phyloP scores from a whole-genome alignment of 2,113 vertebrate genomes.

The Gymnobelideus leadbeateri region DNA sequence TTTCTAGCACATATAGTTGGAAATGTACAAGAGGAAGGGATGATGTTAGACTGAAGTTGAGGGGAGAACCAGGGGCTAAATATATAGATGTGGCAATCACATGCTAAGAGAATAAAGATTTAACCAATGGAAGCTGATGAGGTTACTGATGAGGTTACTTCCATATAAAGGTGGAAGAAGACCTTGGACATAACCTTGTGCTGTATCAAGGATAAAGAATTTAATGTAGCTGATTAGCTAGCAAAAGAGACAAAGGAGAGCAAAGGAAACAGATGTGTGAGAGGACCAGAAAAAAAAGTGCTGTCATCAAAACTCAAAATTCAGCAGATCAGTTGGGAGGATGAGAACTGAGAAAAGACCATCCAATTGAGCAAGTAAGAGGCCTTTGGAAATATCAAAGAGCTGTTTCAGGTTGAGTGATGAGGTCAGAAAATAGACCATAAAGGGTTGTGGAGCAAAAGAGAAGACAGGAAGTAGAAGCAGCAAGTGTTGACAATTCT shows the following conservation, averaged over 20 bases:
- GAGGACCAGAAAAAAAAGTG: background rate
- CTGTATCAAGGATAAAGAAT: too few relatives aligned
- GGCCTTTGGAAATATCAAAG: background rate
- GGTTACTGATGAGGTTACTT: too few relatives aligned
- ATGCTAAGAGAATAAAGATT: background rate
- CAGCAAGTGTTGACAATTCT: background rate
- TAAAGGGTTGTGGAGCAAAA: background rate
- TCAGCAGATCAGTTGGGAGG: background rate
- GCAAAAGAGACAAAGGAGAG: too few relatives aligned
- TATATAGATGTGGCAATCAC: background rate
- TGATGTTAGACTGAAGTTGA: background rate
- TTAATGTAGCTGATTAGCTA: too few relatives aligned
- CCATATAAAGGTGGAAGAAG: background rate
- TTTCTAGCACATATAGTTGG: background rate
- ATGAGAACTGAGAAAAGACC: background rate
- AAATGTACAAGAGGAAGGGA: background rate
- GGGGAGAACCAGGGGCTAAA: background rate
- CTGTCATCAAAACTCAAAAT: background rate
- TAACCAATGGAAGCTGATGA: background rate
- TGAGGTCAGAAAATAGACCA: background rate
- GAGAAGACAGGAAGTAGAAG: background rate
- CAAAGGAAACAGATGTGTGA: background rate
- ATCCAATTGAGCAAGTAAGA: background rate
- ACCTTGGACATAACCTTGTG: background rate
- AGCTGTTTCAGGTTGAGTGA: background rate